Base-by-base conservation (phyloP, 2,888 invertebrate species). In the Drosophila mayaguana region DNA sequence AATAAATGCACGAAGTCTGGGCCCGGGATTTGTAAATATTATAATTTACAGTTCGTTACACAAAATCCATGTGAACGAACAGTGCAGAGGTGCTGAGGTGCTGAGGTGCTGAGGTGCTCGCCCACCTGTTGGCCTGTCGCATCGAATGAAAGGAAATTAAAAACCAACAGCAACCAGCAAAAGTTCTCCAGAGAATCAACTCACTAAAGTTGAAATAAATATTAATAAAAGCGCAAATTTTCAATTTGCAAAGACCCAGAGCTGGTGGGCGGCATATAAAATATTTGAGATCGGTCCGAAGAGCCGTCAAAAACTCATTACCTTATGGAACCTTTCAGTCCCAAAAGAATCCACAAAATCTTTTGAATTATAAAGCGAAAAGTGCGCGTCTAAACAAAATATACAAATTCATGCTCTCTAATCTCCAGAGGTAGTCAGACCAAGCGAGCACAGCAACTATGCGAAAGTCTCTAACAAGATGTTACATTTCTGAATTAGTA, bases 401-500 rank as follows among this genome's bases (percentile, higher is more conserved):
- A 63, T 56, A 73, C 42, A 68, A 62, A 81, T 56, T 72, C 67
- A 43, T 54, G 68, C 66, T 66, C 72, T 63, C 67, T 83, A 83
- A 83, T 88, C 84, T 75, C 81, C 57, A 22, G 76, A 63, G 88
- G 50, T 70, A 63, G n/a, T 34, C 36, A 11, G 1, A 2, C 8
- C 14, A 8, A 32, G 28, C 28, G 28, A 28, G 8, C 38, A 40
- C n/a, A 38, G 3, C 40, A 42, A 20, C 51, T 56, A 20, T 38
- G 56, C 57, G 68, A 62, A 73, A 80, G 68, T 70, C 83, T 68
- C 64, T 74, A 77, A 82, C 80, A 89, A 78, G 82, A 75, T 80
- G 76, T 69, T 80, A 84, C 78, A 87, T 80, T 82, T 86, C 74
- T 86, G 88, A 89, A 86, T 86, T 89, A 86, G 89, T 86, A 81